Percentiles rank a stretch among this genome's conserved stretches.
Evolutionary conservation across 2,113 vertebrate species (phyloP).

Genomic region (Vulpes vulpes): DNA sequence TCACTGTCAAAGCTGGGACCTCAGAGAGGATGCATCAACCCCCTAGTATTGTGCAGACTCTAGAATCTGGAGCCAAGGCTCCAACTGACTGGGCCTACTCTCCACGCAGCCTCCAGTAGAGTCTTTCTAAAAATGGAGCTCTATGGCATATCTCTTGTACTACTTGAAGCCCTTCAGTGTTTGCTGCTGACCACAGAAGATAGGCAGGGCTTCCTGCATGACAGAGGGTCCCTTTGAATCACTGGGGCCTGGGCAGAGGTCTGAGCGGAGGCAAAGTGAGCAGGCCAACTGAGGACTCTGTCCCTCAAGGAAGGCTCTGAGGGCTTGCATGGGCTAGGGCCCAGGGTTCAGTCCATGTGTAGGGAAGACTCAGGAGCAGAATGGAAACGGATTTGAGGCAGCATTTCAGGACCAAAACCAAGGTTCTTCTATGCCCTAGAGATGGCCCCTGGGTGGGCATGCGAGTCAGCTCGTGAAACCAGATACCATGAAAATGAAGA

Average conservation of each 20-base stretch:
- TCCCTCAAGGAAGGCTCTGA: neutral
- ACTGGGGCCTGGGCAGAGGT: neutral
- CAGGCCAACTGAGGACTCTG: neutral
- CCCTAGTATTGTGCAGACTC: neutral
- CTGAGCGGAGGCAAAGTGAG: neutral
- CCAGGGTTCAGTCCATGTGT: neutral
- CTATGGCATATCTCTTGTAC: neutral
- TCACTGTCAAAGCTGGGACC: neutral
- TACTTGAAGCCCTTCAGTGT: neutral
- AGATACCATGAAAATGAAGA: neutral
- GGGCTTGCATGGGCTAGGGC: neutral
- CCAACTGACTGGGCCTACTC: neutral
- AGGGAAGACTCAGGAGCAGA: neutral
- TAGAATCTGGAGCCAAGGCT: neutral
- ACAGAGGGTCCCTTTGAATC: neutral
- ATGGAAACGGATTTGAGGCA: neutral
- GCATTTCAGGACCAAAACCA: neutral
- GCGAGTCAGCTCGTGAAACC: neutral
- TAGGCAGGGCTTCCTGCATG: neutral
- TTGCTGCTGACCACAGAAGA: neutral
- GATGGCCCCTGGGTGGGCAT: neutral
- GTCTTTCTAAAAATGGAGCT: neutral
- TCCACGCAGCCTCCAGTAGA: neutral
- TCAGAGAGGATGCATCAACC: neutral
- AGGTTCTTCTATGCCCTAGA: neutral